Conservation (phyloP, 2,113 vertebrate species). For the Gallinago jamesoni region DNA sequence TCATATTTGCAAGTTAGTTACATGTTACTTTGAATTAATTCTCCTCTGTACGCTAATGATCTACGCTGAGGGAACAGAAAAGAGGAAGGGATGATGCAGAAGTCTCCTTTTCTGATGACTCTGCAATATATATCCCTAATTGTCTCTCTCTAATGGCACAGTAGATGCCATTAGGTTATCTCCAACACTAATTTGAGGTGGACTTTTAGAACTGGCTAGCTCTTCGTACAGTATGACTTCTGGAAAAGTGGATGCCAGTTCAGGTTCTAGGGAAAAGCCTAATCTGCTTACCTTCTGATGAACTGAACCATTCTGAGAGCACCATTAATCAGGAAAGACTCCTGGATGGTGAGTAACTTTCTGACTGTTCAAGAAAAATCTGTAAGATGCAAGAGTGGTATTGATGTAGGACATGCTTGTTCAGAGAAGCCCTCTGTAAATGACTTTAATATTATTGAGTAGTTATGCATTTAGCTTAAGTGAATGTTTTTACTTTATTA, state of each 20-base stretch:
- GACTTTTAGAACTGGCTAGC: conserved; percentile 44
- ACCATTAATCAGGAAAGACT: conserved; percentile 69
- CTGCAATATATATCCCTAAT: neutral
- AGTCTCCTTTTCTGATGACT: conserved; percentile 47
- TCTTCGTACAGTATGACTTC: conserved; percentile 13
- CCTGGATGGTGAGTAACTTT: conserved; percentile 72
- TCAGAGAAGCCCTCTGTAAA: conserved; percentile 46
- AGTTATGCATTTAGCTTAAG: conserved; percentile 1
- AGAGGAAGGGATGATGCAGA: conserved; percentile 30
- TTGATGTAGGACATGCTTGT: conserved; percentile 42
- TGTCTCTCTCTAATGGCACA: conserved; percentile 5
- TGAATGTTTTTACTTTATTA: conserved; percentile 14
- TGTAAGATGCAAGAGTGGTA: conserved; percentile 33
- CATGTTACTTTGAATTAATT: neutral
- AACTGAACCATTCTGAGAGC: conserved; percentile 69
- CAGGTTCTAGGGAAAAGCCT: conserved; percentile 49
- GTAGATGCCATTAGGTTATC: conserved; percentile 16
- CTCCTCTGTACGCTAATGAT: neutral
- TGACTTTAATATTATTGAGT: conserved; percentile 10
- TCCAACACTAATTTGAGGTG: conserved; percentile 5
- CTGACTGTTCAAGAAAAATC: conserved; percentile 59
- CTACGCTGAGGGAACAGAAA: conserved; percentile 75
- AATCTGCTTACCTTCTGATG: conserved; percentile 61
- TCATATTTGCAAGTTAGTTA: neutral
- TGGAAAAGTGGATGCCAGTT: conserved; percentile 9